Evolutionary conservation across 2,113 vertebrate species (phyloP).

Genomic region (Acrocephalus kingi): DNA sequence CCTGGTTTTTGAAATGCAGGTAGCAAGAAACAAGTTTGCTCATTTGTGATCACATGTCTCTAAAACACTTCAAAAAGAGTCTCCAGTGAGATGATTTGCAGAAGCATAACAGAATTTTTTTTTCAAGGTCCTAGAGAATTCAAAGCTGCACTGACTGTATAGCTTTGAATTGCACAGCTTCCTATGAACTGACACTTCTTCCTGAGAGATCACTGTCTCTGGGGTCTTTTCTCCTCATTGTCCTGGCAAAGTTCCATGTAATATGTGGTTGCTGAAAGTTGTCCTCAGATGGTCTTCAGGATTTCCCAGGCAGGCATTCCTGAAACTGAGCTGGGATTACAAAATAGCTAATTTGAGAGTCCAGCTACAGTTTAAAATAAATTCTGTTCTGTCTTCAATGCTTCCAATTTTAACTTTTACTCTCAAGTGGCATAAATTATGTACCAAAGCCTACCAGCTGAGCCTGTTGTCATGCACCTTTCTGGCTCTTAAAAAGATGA

Average conservation of each 20-base stretch:
- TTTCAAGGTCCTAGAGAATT: background rate
- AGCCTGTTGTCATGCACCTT: background rate
- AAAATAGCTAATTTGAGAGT: background rate
- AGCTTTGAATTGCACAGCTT: background rate
- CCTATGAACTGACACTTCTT: background rate
- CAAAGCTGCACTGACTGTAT: background rate
- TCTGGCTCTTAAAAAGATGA: background rate
- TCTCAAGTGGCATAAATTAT: background rate
- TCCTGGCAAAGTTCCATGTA: background rate
- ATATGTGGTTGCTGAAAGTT: background rate
- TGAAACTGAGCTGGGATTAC: background rate
- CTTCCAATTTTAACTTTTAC: background rate
- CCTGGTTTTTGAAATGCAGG: background rate
- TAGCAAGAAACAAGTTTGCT: background rate
- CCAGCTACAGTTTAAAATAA: background rate
- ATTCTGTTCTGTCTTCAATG: background rate
- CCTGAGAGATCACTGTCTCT: background rate
- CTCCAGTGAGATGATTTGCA: background rate
- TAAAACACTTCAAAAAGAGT: background rate
- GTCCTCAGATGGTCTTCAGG: background rate
- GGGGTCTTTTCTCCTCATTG: background rate
- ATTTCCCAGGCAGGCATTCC: background rate
- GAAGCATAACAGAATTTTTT: background rate
- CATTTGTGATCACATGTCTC: background rate
- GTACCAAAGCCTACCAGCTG: background rate